A percentile compares a stretch with the other conserved stretches of the same genome.
Conservation (phyloP, 2,888 invertebrate species). For the Ptycholaimellus sp. region DNA sequence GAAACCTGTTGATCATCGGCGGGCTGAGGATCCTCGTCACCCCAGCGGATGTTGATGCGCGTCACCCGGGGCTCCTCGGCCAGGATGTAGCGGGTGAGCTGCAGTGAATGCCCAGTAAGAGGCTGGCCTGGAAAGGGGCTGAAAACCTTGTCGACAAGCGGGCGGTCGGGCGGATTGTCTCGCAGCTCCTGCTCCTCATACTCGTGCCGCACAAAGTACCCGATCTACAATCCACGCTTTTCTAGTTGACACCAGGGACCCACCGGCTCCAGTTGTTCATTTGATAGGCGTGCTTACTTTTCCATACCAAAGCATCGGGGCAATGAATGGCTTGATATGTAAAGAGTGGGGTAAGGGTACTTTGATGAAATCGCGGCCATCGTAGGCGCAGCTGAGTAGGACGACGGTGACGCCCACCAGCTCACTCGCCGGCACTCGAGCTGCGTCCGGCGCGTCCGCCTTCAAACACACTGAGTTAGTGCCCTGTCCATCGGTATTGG, state of each 20-base stretch:
- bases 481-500: too few relatives aligned
- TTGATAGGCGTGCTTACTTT: too few relatives aligned
- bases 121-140: too few relatives aligned
- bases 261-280: too few relatives aligned
- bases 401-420: conserved; percentile 95
- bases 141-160: conserved; percentile 84
- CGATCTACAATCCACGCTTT: conserved; percentile 72
- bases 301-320: too few relatives aligned
- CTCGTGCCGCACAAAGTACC: conserved; percentile 94
- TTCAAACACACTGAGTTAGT: conserved; percentile 33
- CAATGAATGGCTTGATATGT: too few relatives aligned
- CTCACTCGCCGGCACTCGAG: conserved; percentile 76
- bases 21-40: conserved; percentile 24
- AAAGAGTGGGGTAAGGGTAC: neutral
- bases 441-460: conserved; percentile 81
- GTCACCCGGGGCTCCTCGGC: conserved; percentile 31
- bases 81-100: conserved; percentile 12
- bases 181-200: conserved; percentile 71
- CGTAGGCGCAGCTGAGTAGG: conserved; percentile 50
- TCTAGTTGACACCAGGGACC: neutral
- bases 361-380: conserved; percentile 6
- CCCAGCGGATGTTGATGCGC: conserved; percentile 32
- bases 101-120: too few relatives aligned
- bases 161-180: conserved; percentile 74
- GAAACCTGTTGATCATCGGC: too few relatives aligned